Evolutionary conservation across 2,113 vertebrate genomes (phyloP), one percentile per base, ranked within the genome.

Genomic region (Furnarius figulus): DNA sequence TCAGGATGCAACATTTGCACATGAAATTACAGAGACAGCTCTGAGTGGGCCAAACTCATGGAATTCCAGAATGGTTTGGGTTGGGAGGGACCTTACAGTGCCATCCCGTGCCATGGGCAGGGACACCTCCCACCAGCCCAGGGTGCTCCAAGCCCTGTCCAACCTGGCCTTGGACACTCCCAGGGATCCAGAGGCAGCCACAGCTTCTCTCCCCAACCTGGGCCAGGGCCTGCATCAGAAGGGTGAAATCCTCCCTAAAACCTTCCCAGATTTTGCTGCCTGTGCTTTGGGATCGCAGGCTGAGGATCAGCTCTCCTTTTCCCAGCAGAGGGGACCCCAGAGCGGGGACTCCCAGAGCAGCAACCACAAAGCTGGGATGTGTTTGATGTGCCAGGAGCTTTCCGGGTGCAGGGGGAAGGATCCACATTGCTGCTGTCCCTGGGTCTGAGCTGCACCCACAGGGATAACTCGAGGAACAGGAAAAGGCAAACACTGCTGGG

Each of bases 1-100:
- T 12, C 9, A 10, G 61, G 18, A 31, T 18, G 40, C 40, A 70
- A 25, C 24, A 6, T 2, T 15, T 6, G 49, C 31, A 5, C 7
- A 1, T 3, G 3, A 8, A 65, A 65, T 44, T 3, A 8, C 27
- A 14, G 0, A 8, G 4, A 5, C 1, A 4, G 7, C 40, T 47
- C 58, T 4, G 3, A 49, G 21, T 14, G 0, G 2, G 25, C 15
- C 39, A 5, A 39, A 61, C 20, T 20, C 19, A 2, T 7, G 25
- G 40, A 42, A 21, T 24, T 5, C 0, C 1, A 14, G 58, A 3
- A 33, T 19, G 52, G 16, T 10, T 25, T 52, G 66, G 37, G 33
- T 13, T 8, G 33, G 50, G 40, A 79, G 9, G 30, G 52, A 31
- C 5, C 6, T 19, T 2, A 4, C 27, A 10, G 18, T 6, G 0